These are phyloP conservation scores for Mactromeris polynyma DNA, from an alignment of 2,888 invertebrate species.

Conservation along the genomic window DNA sequence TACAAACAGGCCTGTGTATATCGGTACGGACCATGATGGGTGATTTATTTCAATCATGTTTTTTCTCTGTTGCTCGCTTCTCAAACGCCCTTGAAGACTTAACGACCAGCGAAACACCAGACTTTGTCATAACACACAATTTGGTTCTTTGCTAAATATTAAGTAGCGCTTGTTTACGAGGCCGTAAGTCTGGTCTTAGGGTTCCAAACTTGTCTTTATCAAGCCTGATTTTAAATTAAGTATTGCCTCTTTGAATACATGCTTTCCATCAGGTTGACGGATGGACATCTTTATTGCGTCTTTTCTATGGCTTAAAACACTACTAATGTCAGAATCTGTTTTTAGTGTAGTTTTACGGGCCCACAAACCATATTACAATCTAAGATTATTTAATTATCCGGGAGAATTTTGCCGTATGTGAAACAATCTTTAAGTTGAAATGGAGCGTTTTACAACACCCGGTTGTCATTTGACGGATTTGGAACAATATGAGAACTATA, in stretches of 20 bases:
- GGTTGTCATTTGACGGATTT: constrained; percentile 44
- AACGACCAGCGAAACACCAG: constrained; percentile 47
- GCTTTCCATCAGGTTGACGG: constrained; percentile 45
- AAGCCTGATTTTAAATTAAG: constrained; percentile 41
- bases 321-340: constrained; percentile 47
- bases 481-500: constrained; percentile 23
- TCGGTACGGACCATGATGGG: neutral
- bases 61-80: neutral
- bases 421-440: constrained; percentile 59
- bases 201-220: constrained; percentile 43
- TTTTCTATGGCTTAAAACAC: constrained; percentile 61
- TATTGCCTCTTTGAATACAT: constrained; percentile 34
- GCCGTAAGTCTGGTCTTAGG: constrained; percentile 48
- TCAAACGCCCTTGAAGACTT: constrained; percentile 30
- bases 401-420: constrained; percentile 43
- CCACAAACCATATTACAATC: constrained; percentile 58
- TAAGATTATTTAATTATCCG: constrained; percentile 60
- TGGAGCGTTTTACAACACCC: constrained; percentile 44
- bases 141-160: constrained; percentile 52
- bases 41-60: neutral
- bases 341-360: constrained; percentile 59
- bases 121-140: constrained; percentile 44
- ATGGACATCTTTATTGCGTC: constrained; percentile 51
- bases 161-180: constrained; percentile 54
- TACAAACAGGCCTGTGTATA: neutral